Evolutionary conservation across 2,888 invertebrate genomes (phyloP).

Genomic region (Sialis lutaria): DNA sequence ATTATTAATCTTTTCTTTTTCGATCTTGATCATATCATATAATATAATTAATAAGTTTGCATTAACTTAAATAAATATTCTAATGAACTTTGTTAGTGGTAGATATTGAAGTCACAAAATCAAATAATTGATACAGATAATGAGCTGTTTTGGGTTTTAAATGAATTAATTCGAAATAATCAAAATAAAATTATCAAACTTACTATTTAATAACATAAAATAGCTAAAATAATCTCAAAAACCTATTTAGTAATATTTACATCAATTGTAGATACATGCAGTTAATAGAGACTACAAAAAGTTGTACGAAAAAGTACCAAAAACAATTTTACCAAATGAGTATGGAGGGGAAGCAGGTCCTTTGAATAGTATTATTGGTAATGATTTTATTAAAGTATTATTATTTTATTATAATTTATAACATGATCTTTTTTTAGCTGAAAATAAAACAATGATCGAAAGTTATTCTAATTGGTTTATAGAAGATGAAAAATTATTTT

Average conservation of each 20-base stretch:
- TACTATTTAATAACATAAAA: no score
- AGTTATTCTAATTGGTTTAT: constrained; percentile 31
- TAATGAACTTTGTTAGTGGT: no score
- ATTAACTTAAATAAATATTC: no score
- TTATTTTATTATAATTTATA: background rate
- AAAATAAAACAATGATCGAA: constrained; percentile 33
- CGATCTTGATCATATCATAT: no score
- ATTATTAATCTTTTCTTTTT: no score
- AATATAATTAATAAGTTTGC: no score
- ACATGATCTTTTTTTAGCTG: constrained; percentile 20
- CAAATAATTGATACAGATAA: no score
- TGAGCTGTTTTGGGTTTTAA: no score
- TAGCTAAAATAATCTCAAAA: no score
- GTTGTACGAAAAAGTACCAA: constrained; percentile 37
- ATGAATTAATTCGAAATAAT: no score
- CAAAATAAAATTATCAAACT: no score
- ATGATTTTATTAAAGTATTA: background rate
- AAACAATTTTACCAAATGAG: constrained; percentile 39
- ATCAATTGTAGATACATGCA: constrained; percentile 28
- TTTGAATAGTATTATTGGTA: constrained; percentile 31
- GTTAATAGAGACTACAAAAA: constrained; percentile 32
- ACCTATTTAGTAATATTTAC: background rate
- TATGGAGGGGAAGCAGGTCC: constrained; percentile 45
- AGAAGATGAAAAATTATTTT: constrained; percentile 22
- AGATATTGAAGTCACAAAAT: no score